Percentiles rank a stretch among this genome's conserved stretches.
Evolutionary conservation across 1,140 invertebrate species (phyloP).

Genomic region (Sitophilus oryzae): DNA sequence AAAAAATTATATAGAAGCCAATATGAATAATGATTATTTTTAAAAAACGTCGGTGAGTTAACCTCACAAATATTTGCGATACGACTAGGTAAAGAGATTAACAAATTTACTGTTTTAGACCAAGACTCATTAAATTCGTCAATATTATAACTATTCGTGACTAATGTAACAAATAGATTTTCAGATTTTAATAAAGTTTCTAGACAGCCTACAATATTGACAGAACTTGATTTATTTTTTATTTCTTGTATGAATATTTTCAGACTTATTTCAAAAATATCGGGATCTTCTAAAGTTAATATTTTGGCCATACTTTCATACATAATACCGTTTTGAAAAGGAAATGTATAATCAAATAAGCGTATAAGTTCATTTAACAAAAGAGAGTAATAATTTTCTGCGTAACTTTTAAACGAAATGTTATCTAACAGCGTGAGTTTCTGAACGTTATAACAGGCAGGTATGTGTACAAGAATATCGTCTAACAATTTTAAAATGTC

Average conservation of each 20-base stretch:
- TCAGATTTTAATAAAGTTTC: constrained; percentile 53
- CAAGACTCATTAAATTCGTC: constrained; percentile 41
- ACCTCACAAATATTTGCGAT: constrained; percentile 59
- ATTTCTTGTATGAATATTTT: constrained; percentile 45
- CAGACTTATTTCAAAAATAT: constrained; percentile 50
- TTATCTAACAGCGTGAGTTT: constrained; percentile 50
- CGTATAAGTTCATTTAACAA: constrained; percentile 46
- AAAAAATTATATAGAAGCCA: constrained; percentile 56
- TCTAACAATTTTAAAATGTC: constrained; percentile 33
- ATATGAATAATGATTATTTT: constrained; percentile 51
- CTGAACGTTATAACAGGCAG: constrained; percentile 58
- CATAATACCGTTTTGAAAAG: constrained; percentile 40
- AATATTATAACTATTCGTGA: constrained; percentile 37
- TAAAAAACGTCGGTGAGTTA: constrained; percentile 53
- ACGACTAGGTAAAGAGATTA: constrained; percentile 59
- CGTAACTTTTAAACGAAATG: constrained; percentile 41
- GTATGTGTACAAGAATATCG: constrained; percentile 44
- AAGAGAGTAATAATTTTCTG: constrained; percentile 42
- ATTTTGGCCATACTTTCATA: constrained; percentile 42
- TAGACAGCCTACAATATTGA: constrained; percentile 44
- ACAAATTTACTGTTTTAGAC: constrained; percentile 53
- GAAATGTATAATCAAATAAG: constrained; percentile 53
- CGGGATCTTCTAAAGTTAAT: constrained; percentile 50
- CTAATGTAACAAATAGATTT: constrained; percentile 48
- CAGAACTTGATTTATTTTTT: constrained; percentile 6